These are phyloP conservation scores for Diglossa cyanea DNA, from an alignment of 2,797 vertebrate species.

Conservation along the genomic window DNA sequence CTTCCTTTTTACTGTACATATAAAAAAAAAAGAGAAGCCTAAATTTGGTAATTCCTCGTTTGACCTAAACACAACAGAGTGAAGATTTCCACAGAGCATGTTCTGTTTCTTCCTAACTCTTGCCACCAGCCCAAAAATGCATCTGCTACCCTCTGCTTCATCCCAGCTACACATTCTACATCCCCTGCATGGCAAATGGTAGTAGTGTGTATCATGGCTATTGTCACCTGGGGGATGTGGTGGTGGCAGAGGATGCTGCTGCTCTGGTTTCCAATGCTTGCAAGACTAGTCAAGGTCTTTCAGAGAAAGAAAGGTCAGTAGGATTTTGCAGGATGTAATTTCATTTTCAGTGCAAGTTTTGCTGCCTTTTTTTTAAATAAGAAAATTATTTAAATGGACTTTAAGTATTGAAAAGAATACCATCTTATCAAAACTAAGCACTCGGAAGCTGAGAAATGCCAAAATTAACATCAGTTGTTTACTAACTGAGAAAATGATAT, in stretches of 20 bases:
- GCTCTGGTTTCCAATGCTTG: background rate
- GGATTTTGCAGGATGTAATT: background rate
- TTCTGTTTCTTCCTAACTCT: background rate
- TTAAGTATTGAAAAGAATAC: background rate
- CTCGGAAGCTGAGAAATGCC: background rate
- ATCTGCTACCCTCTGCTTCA: background rate
- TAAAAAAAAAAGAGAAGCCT: background rate
- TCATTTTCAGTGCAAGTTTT: background rate
- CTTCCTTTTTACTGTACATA: background rate
- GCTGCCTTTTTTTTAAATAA: background rate
- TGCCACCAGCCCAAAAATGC: background rate
- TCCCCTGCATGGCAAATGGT: background rate
- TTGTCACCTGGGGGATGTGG: background rate
- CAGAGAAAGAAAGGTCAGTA: background rate
- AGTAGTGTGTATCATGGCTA: background rate
- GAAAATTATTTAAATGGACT: background rate
- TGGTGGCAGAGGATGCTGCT: background rate
- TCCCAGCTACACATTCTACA: background rate
- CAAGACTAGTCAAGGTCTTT: background rate
- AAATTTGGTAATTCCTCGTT: background rate
- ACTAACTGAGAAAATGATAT: constrained; percentile 43
- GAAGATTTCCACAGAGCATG: background rate
- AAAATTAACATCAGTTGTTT: constrained; percentile 56
- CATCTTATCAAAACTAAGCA: constrained; percentile 36
- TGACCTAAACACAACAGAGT: background rate